A percentile compares a stretch with the other conserved stretches of the same genome.
Conservation (phyloP, 1,140 invertebrate genomes). For the Dinoponera quadriceps region DNA sequence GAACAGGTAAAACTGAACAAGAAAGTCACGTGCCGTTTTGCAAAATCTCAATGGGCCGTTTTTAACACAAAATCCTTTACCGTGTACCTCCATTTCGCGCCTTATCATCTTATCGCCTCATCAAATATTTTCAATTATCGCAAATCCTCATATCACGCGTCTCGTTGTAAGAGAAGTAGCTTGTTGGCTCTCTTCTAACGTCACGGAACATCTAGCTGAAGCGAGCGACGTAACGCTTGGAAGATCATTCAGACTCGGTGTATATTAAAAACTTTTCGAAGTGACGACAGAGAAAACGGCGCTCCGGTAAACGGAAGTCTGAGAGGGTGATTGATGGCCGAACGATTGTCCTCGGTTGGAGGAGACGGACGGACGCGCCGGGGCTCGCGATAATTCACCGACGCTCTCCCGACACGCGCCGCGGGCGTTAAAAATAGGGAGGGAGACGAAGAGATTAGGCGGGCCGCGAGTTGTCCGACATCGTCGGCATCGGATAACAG, state of each 20-base stretch:
- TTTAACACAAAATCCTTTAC: too few species aligned
- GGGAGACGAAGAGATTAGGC: conserved; percentile 62
- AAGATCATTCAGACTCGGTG: conserved; percentile 26
- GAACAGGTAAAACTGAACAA: too few species aligned
- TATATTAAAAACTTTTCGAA: conserved; percentile 49
- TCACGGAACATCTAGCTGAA: neutral
- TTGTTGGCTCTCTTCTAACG: too few species aligned
- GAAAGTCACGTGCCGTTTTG: too few species aligned
- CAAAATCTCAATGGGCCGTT: too few species aligned
- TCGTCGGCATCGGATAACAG: conserved; percentile 61
- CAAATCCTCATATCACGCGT: too few species aligned
- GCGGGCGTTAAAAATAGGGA: conserved; percentile 69
- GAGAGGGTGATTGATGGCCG: conserved; percentile 66
- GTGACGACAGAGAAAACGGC: conserved; percentile 11
- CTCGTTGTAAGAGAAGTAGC: too few species aligned
- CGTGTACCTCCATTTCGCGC: too few species aligned
- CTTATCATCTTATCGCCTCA: too few species aligned
- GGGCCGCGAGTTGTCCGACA: conserved; percentile 60
- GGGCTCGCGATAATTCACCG: conserved; percentile 65
- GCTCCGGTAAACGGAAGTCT: conserved; percentile 57
- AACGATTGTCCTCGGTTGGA: conserved; percentile 54
- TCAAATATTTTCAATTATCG: too few species aligned
- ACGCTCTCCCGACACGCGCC: conserved; percentile 58
- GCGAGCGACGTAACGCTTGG: neutral
- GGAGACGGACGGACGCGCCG: conserved; percentile 27